Conservation (phyloP, 2,797 vertebrate genomes). For the Podarcis siculus region DNA sequence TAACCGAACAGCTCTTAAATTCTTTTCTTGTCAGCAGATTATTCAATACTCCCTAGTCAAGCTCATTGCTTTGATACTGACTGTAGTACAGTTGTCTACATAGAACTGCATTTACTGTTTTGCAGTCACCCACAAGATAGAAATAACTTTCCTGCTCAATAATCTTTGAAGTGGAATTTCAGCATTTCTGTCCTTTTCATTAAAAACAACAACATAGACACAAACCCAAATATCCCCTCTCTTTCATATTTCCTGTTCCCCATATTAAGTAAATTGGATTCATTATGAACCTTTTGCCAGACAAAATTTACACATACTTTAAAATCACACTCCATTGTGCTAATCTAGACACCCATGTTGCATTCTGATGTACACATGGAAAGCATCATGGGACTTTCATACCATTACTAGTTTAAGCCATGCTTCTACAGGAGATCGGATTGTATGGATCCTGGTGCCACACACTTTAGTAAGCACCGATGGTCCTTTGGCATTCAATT, state of each 20-base stretch:
- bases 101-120: not conserved
- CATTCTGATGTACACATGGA: not conserved
- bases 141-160: not conserved
- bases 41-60: not conserved
- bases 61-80: not conserved
- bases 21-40: not conserved
- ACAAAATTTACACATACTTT: not conserved
- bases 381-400: not conserved
- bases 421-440: not conserved
- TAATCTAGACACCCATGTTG: not conserved
- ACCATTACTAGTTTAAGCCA: not conserved
- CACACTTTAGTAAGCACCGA: not conserved
- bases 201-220: not conserved
- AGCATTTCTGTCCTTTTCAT: not conserved
- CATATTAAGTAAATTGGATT: not conserved
- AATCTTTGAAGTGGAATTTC: not conserved
- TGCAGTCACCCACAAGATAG: not conserved
- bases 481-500: too few relatives aligned
- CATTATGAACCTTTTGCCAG: not conserved
- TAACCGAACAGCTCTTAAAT: not conserved
- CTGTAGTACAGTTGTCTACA: not conserved
- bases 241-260: not conserved
- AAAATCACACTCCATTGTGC: not conserved
- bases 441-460: not conserved
- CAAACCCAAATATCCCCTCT: not conserved